Evolutionary conservation across 2,113 vertebrate species (phyloP), one percentile per base, ranked within the genome.

Genomic region (Desmodus rotundus): DNA sequence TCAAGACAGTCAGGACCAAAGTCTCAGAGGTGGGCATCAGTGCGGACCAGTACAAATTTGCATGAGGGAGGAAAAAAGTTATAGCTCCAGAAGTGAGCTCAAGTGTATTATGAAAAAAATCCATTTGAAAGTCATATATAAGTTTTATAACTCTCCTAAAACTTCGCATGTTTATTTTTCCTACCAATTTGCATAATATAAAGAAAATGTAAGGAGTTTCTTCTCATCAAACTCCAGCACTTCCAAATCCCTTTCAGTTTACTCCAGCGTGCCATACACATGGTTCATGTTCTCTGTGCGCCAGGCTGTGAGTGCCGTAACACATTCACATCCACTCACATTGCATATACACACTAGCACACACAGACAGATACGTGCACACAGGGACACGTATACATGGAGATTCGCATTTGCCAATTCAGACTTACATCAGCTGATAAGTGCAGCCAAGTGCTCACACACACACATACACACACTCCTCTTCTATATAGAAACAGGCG

Each of bases 201-300:
- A 85, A 83, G n/a, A 96, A 96, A 89, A 94, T 78, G 33, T 77
- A 94, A 88, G 31, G 45, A 94, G 82, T 91, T 92, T 65, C 14
- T 94, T 95, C 93, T 88, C 33, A 68, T 61, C n/a, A 81, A 93
- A 61, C 26, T 28, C 54, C 24, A 94, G 36, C 52, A 93, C 16
- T 22, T 22, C 33, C 74, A 94, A 82, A 94, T 84, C 54, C 33
- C 67, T 41, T 93, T 94, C 68, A 86, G 73, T 86, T 91, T 80
- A 93, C 38, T 89, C 28, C 28, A 80, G 58, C 65, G 63, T 89
- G 38, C 38, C 38, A 88, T 47, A 58, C 12, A 93, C 84, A 89
- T 43, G 88, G 86, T 95, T 95, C 58, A 61, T 43, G 41, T 88
- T 88, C 52, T 95, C 86, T 82, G 28, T 52, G 87, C 86, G 78